These are phyloP conservation scores for Norana najaformis DNA, from an alignment of 2,888 invertebrate genomes.

Conservation along the genomic window DNA sequence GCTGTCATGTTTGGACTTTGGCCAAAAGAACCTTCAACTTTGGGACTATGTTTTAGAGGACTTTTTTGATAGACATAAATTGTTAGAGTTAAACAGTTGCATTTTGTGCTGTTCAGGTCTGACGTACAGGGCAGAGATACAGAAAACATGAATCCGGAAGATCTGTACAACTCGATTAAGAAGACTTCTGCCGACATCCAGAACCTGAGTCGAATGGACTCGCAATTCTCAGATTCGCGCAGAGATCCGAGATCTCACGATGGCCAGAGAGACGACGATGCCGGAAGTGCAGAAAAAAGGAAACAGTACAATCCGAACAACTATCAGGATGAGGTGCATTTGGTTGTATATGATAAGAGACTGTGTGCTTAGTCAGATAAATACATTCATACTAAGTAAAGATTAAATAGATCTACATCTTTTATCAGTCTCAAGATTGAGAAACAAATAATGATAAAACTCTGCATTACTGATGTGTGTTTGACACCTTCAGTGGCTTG, in stretches of 20 bases:
- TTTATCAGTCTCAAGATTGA: no score
- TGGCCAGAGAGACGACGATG: neutral
- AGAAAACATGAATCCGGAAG: conserved; percentile 63
- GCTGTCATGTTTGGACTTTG: neutral
- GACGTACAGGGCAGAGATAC: conserved; percentile 31
- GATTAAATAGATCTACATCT: no score
- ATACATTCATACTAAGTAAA: neutral
- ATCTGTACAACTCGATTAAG: conserved; percentile 76
- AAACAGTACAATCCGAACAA: conserved; percentile 41
- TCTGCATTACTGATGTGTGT: no score
- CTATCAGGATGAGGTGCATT: conserved; percentile 43
- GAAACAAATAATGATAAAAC: no score
- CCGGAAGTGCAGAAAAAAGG: neutral
- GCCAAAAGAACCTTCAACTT: neutral
- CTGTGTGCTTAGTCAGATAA: no score
- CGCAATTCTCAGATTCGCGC: conserved; percentile 18
- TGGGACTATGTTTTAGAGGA: no score
- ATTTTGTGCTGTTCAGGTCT: neutral
- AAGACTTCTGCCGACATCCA: conserved; percentile 93
- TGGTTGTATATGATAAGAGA: neutral
- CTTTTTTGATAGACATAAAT: neutral
- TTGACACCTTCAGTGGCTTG: no score
- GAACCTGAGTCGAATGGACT: conserved; percentile 70
- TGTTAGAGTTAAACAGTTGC: no score
- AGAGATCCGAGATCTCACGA: conserved; percentile 3